Evolutionary conservation across 2,888 invertebrate genomes (phyloP), one percentile per base, ranked within the genome.

Genomic region (Stenoptilia bipunctidactyla): DNA sequence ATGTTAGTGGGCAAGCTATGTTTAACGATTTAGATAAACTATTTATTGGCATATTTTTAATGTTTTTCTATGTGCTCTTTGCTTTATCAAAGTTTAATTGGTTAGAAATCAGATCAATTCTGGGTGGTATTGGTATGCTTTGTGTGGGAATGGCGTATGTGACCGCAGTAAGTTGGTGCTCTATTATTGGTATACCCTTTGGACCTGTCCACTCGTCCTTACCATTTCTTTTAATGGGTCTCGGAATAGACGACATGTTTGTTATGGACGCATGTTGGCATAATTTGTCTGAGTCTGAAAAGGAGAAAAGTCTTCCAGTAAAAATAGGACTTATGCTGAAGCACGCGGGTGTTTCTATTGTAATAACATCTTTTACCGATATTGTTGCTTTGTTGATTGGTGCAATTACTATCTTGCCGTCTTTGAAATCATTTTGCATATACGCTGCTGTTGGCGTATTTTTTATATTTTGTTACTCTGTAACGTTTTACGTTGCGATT

Each of bases 191-290:
- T 5, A 80, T 93, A 27, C 86, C 90, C 20, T 93, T 92, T 64
- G 92, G 93, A 1, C 93, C 93, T 0, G 90, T 94, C 1, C 93
- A 94, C 64, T 90, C 91, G 8, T 91, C 93, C 10, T 70, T 94
- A 44, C 93, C 93, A 4, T 93, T 94, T 68, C 82, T 94, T 42
- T 64, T 94, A 12, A 88, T 94, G 87, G 93, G 93, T 45, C 86
- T 92, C 50, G 90, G 91, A 27, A 89, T 94, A 15, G 94, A 94
- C 55, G 94, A 94, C 58, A 92, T 93, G 88, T 93, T 94, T 68
- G 92, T 94, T 0, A 91, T 94, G 75, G 88, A 90, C 75, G 90
- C 91, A 13, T 90, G 91, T 58, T 92, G 91, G 90, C 88, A 89
- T 45, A 88, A 91, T 56, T 62, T 89, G 10, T 71, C 87, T 8